A percentile compares a stretch with the other conserved stretches of the same genome.
phyloP scores from a whole-genome alignment of 2,888 invertebrate genomes.

The Drosophila mulleri region DNA sequence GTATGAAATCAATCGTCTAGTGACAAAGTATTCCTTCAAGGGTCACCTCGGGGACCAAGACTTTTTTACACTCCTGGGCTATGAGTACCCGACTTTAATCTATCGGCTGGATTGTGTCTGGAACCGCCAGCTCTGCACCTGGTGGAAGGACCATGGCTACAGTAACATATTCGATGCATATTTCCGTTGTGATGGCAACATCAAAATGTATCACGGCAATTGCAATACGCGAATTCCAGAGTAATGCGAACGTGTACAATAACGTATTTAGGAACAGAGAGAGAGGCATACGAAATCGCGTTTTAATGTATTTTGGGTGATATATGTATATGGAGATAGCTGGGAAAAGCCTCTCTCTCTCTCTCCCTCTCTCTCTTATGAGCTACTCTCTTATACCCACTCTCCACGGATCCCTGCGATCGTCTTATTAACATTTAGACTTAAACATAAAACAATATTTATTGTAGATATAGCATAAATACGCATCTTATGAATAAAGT shows the following conservation, averaged over 20 bases:
- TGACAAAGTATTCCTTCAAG: conserved; percentile 88
- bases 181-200: conserved; percentile 88
- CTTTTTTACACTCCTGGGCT: conserved; percentile 90
- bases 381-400: background rate
- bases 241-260: conserved; percentile 52
- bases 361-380: background rate
- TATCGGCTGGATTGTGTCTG: conserved; percentile 91
- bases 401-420: conserved; percentile 1
- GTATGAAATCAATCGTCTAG: conserved; percentile 86
- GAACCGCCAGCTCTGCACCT: conserved; percentile 92
- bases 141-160: conserved; percentile 92
- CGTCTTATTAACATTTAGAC: conserved; percentile 10
- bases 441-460: conserved; percentile 36
- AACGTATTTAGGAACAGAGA: conserved; percentile 13
- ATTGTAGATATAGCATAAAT: conserved; percentile 26
- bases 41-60: conserved; percentile 94
- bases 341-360: background rate
- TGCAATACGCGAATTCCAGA: conserved; percentile 90
- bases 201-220: conserved; percentile 91
- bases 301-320: conserved; percentile 4
- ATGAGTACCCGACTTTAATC: conserved; percentile 90
- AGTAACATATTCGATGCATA: conserved; percentile 90
- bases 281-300: background rate
- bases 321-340: background rate
- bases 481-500: conserved; percentile 14